Evolutionary conservation across 2,113 vertebrate genomes (phyloP).

Genomic region (Heteronetta atricapilla): DNA sequence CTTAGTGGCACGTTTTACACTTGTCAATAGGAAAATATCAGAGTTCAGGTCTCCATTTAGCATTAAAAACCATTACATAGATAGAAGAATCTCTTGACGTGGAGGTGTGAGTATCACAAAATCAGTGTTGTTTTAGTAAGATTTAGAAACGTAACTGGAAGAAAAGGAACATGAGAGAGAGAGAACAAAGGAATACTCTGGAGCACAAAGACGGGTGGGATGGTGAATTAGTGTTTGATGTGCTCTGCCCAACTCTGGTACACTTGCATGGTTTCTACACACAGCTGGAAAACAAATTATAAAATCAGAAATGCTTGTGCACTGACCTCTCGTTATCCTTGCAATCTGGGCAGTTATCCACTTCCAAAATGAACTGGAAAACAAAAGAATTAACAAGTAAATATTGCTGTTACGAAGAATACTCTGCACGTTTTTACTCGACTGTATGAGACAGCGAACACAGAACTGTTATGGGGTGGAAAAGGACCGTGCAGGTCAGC

Average conservation of each 20-base stretch:
- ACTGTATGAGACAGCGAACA: not conserved
- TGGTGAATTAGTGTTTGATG: not conserved
- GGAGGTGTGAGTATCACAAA: not conserved
- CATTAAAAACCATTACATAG: not conserved
- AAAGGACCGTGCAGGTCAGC: not conserved
- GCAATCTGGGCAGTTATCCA: slow-evolving; percentile 75
- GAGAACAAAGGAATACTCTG: not conserved
- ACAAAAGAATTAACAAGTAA: not conserved
- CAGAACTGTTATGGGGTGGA: not conserved
- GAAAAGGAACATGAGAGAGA: not conserved
- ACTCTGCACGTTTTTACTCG: fast-evolving
- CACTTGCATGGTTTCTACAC: fast-evolving
- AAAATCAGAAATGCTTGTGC: not conserved
- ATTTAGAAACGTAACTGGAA: not conserved
- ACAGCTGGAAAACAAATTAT: not conserved
- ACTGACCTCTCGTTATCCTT: slow-evolving; percentile 78
- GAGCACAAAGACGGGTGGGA: not conserved
- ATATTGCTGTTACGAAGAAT: not conserved
- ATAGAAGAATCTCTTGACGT: not conserved
- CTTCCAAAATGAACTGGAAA: slow-evolving; percentile 78
- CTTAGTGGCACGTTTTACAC: not conserved
- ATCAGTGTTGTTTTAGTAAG: not conserved
- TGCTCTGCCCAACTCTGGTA: not conserved
- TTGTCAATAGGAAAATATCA: not conserved
- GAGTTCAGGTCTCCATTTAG: not conserved